Conservation (phyloP, 1,140 invertebrate species). For the Watersipora subatra region DNA sequence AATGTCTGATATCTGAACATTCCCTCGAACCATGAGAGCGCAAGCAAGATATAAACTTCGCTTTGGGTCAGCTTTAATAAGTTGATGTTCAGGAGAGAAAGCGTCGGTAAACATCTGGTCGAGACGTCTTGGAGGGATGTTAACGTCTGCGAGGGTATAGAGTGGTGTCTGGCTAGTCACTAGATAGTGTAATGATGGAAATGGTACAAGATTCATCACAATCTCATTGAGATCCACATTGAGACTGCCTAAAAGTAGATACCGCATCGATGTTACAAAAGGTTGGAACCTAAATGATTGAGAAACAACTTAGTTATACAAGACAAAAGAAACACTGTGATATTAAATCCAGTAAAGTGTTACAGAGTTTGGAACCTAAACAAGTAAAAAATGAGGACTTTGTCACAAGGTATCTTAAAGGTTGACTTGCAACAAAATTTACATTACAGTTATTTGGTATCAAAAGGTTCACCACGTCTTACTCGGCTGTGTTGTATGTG, state of each 20-base stretch:
- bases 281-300: too few relatives aligned
- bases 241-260: too few relatives aligned
- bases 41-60: constrained; percentile 39
- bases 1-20: constrained; percentile 39
- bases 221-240: constrained; percentile 45
- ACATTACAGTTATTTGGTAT: too few relatives aligned
- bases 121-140: constrained; percentile 27
- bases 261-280: constrained; percentile 24
- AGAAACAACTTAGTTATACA: too few relatives aligned
- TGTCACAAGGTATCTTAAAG: too few relatives aligned
- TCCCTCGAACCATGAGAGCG: constrained; percentile 38
- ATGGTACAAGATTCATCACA: constrained; percentile 42
- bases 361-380: too few relatives aligned
- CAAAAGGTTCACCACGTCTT: too few relatives aligned
- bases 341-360: too few relatives aligned
- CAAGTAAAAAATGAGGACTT: too few relatives aligned
- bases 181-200: constrained; percentile 40
- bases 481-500: too few relatives aligned
- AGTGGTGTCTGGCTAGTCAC: constrained; percentile 38
- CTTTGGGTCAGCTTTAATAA: constrained; percentile 34
- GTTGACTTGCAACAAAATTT: too few relatives aligned
- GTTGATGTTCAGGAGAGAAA: constrained; percentile 36
- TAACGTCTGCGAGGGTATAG: constrained; percentile 27
- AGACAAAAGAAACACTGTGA: too few relatives aligned
- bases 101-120: constrained; percentile 42